phyloP scores from a whole-genome alignment of 1,140 invertebrate species.

The Mizuhopecten yessoensis region DNA sequence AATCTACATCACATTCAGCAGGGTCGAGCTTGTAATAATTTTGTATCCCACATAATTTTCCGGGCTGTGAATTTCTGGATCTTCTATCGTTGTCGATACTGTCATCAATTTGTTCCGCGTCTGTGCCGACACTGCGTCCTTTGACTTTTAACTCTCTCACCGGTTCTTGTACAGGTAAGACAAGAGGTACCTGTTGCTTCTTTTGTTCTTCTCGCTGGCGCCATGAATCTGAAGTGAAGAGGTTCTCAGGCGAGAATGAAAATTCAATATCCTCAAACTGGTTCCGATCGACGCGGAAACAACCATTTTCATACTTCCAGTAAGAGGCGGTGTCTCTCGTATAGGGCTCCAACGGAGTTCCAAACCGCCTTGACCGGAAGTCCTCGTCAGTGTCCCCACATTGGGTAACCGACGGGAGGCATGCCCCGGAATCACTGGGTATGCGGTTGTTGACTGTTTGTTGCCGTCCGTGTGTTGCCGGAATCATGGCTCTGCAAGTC shows the following conservation, averaged over 20 bases:
- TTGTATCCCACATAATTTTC: not conserved
- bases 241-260: not conserved
- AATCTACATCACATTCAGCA: not conserved
- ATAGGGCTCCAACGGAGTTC: not conserved
- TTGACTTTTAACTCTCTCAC: not conserved
- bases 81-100: not conserved
- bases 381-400: not conserved
- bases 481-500: not conserved
- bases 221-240: slow-evolving; percentile 2
- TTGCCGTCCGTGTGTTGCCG: not conserved
- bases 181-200: not conserved
- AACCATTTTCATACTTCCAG: not conserved
- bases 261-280: not conserved
- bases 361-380: not conserved
- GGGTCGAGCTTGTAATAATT: slow-evolving; percentile 2
- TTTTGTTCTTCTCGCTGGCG: not conserved
- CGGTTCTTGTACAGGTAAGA: not conserved
- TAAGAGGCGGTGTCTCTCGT: not conserved
- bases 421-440: too few relatives aligned
- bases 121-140: not conserved
- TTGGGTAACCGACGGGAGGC: not conserved
- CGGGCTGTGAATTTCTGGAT: not conserved
- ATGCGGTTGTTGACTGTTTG: not conserved
- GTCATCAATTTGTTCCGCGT: not conserved
- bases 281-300: not conserved